These are phyloP conservation scores for Drosophila eohydei DNA, from an alignment of 2,888 invertebrate genomes.

Conservation along the genomic window DNA sequence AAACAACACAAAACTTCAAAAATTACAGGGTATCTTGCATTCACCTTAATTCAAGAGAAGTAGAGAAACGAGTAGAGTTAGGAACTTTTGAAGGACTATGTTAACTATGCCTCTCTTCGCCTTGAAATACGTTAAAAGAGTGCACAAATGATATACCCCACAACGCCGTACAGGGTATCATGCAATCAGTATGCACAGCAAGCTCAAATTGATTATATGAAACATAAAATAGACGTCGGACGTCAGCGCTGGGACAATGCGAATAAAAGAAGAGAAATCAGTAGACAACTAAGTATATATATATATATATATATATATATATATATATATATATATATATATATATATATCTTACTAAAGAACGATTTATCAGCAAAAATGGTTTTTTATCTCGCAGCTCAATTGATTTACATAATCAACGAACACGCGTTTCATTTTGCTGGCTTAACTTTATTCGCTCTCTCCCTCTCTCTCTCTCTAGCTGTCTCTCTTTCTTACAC, in stretches of 20 bases:
- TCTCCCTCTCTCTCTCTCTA: neutral
- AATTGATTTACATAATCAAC: conserved; percentile 76
- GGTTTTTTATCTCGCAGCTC: conserved; percentile 67
- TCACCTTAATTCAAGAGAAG: no score
- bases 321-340: conserved; percentile 25
- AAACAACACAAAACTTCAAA: no score
- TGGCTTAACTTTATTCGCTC: conserved; percentile 9
- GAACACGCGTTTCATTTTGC: conserved; percentile 55
- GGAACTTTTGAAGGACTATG: no score
- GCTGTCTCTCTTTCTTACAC: neutral
- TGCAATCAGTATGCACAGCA: conserved; percentile 4
- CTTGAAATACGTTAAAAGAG: neutral
- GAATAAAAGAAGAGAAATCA: conserved; percentile 27
- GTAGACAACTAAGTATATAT: conserved; percentile 29
- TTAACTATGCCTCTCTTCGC: no score
- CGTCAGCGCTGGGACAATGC: conserved; percentile 4
- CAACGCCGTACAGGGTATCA: neutral
- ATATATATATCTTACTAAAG: conserved; percentile 53
- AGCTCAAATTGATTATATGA: conserved; percentile 33
- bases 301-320: neutral
- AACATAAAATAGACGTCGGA: conserved; percentile 18
- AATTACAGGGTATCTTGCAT: no score
- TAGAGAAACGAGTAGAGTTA: no score
- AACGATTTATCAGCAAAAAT: conserved; percentile 71
- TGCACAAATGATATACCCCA: neutral